Evolutionary conservation across 2,888 invertebrate genomes (phyloP).

Genomic region (Sericinus montela): DNA sequence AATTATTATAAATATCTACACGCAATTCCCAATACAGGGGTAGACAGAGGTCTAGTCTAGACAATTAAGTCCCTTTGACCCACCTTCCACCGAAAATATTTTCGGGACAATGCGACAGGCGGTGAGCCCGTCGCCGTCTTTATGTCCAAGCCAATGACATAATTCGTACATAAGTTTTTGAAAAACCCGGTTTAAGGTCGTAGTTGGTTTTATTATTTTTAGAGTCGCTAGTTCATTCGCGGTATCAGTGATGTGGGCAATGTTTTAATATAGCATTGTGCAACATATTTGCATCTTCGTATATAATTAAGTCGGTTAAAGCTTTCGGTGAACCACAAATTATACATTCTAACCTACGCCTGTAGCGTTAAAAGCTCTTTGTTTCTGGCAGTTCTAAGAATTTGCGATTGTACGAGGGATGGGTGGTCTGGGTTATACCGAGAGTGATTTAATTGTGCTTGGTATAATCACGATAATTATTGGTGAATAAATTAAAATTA

Average conservation of each 20-base stretch:
- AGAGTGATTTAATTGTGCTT: conserved; percentile 24
- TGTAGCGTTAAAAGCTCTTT: conserved; percentile 28
- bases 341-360: conserved; percentile 27
- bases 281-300: conserved; percentile 25
- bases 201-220: too few species aligned
- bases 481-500: neutral
- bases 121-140: too few species aligned
- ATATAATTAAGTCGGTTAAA: conserved; percentile 27
- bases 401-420: neutral
- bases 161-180: too few species aligned
- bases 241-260: neutral
- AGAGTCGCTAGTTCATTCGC: too few species aligned
- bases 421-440: conserved; percentile 21
- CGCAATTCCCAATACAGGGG: too few species aligned
- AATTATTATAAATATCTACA: too few species aligned
- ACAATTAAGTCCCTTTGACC: too few species aligned
- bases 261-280: conserved; percentile 18
- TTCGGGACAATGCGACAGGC: too few species aligned
- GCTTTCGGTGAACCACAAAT: conserved; percentile 29
- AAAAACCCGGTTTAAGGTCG: too few species aligned
- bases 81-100: too few species aligned
- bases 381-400: conserved; percentile 31
- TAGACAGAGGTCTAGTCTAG: too few species aligned
- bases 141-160: too few species aligned
- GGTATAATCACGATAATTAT: conserved; percentile 8